Conservation (phyloP, 2,888 invertebrate genomes). For the Xylota sylvarum region DNA sequence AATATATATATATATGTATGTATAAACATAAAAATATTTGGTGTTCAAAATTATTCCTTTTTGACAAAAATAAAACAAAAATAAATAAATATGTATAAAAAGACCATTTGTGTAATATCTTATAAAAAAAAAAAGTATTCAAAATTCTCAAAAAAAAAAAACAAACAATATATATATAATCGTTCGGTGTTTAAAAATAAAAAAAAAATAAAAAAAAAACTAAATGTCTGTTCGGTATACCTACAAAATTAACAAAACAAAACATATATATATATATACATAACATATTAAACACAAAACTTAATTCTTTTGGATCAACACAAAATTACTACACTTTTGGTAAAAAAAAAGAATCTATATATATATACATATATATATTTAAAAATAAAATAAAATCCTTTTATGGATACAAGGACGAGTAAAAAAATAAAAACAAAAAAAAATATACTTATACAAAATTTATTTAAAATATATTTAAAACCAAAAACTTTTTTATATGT, state of each 20-base stretch:
- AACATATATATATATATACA: constrained; percentile 50
- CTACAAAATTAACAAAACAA: constrained; percentile 75
- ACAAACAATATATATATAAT: constrained; percentile 57
- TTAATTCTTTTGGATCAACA: constrained; percentile 61
- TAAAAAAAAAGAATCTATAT: constrained; percentile 38
- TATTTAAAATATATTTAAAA: constrained; percentile 69
- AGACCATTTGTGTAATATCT: constrained; percentile 46
- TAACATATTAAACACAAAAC: constrained; percentile 60
- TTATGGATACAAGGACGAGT: constrained; percentile 76
- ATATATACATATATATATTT: constrained; percentile 65
- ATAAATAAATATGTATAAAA: constrained; percentile 28
- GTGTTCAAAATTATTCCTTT: constrained; percentile 75
- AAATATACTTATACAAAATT: constrained; percentile 74
- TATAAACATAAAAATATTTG: constrained; percentile 62
- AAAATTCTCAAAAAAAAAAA: constrained; percentile 25
- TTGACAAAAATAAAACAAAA: constrained; percentile 46
- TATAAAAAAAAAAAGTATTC: constrained; percentile 49
- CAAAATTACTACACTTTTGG: constrained; percentile 66
- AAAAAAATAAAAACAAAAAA: constrained; percentile 59
- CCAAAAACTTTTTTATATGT: constrained; percentile 81
- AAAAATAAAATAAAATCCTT: constrained; percentile 64
- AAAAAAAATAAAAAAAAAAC: constrained; percentile 59
- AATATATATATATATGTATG: constrained; percentile 61
- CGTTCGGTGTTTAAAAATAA: constrained; percentile 72
- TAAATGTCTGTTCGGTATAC: constrained; percentile 77